Conservation (phyloP, 2,888 invertebrate genomes). For the Ichneumoninae sp. region DNA sequence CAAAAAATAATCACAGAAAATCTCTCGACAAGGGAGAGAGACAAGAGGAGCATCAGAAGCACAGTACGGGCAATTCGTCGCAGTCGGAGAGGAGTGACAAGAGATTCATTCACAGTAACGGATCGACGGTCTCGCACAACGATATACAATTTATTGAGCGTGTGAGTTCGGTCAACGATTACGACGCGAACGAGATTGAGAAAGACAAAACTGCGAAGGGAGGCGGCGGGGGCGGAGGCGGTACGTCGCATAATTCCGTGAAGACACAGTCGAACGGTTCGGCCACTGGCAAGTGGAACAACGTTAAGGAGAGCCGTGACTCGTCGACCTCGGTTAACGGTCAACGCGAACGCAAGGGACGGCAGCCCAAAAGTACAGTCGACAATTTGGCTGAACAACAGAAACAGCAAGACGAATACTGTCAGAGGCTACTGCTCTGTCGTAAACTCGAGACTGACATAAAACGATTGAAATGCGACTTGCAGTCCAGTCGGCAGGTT, state of each 20-base stretch:
- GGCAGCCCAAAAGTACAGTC: slow-evolving; percentile 81
- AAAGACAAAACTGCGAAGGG: slow-evolving; percentile 84
- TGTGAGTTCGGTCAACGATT: slow-evolving; percentile 85
- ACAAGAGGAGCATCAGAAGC: slow-evolving; percentile 81
- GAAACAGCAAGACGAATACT: slow-evolving; percentile 85
- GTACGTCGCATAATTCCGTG: slow-evolving; percentile 77
- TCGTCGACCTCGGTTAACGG: slow-evolving; percentile 79
- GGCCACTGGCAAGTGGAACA: slow-evolving; percentile 81
- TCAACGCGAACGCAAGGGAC: slow-evolving; percentile 83
- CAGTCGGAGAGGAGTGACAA: slow-evolving; percentile 82
- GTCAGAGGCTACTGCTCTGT: slow-evolving; percentile 83
- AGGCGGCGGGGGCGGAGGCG: slow-evolving; percentile 65
- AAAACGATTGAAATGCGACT: slow-evolving; percentile 90
- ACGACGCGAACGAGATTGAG: slow-evolving; percentile 84
- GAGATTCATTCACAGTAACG: slow-evolving; percentile 84
- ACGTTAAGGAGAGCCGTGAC: slow-evolving; percentile 83
- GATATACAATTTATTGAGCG: slow-evolving; percentile 85
- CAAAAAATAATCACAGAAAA: slow-evolving; percentile 86
- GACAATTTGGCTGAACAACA: slow-evolving; percentile 82
- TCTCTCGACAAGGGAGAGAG: slow-evolving; percentile 85
- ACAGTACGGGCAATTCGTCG: slow-evolving; percentile 78
- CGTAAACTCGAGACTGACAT: slow-evolving; percentile 90
- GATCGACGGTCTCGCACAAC: slow-evolving; percentile 81
- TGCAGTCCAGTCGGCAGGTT: slow-evolving; percentile 89
- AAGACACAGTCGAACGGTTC: slow-evolving; percentile 83